phyloP scores from a whole-genome alignment of 2,797 vertebrate species.

The Gorsachius magnificus region DNA sequence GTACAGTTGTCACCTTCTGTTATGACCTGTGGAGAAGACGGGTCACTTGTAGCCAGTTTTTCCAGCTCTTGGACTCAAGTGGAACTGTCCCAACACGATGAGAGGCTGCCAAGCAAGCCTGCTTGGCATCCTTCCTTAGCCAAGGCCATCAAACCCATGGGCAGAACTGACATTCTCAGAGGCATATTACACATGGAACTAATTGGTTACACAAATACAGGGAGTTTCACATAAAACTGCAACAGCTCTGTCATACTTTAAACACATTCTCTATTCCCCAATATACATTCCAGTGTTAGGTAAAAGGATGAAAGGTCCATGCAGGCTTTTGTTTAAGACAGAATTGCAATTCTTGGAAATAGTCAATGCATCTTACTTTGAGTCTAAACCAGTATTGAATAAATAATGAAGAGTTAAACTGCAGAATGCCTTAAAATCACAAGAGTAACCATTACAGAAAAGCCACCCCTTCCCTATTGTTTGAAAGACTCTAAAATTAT shows the following conservation, averaged over 20 bases:
- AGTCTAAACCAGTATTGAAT: not conserved
- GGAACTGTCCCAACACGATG: not conserved
- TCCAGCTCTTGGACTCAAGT: not conserved
- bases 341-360: not conserved
- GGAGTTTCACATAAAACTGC: not conserved
- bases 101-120: not conserved
- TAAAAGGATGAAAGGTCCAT: not conserved
- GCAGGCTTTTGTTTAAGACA: not conserved
- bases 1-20: not conserved
- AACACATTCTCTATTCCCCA: not conserved
- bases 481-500: not conserved
- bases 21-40: not conserved
- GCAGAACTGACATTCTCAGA: not conserved
- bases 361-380: not conserved
- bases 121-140: not conserved
- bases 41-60: not conserved
- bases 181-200: not conserved
- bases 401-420: not conserved
- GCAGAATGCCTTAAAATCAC: not conserved
- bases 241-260: not conserved
- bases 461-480: not conserved
- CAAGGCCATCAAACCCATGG: not conserved
- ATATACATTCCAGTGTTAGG: not conserved
- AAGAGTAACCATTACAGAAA: not conserved
- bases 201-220: not conserved